phyloP scores from a whole-genome alignment of 2,113 vertebrate species.

The Camarhynchus parvulus region DNA sequence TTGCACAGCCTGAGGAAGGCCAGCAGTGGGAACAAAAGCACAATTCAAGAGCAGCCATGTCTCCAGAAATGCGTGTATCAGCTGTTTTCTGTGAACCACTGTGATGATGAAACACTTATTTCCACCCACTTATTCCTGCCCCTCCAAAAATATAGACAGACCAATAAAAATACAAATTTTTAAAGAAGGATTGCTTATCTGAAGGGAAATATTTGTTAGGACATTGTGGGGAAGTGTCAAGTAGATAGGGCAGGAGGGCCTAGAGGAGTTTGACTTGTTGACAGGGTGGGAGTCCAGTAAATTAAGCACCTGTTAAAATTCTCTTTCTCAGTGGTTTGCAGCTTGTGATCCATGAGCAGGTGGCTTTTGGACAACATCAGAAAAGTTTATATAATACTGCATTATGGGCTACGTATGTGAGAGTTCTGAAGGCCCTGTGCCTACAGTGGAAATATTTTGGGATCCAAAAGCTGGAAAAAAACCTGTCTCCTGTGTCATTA shows the following conservation, averaged over 20 bases:
- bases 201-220: not conserved
- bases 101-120: not conserved
- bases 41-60: not conserved
- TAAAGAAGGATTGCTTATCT: not conserved
- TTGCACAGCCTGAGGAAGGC: not conserved
- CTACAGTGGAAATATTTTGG: not conserved
- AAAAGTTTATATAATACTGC: not conserved
- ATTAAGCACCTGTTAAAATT: not conserved
- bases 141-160: not conserved
- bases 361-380: not conserved
- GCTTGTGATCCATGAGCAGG: not conserved
- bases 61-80: not conserved
- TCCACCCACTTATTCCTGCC: not conserved
- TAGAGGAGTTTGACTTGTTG: not conserved
- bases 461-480: not conserved
- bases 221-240: not conserved
- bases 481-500: not conserved
- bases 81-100: not conserved
- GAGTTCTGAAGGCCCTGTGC: not conserved
- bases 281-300: not conserved
- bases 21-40: not conserved
- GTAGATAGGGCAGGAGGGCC: not conserved
- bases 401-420: not conserved
- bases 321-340: not conserved
- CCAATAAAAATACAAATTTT: not conserved